Evolutionary conservation across 1,140 invertebrate species (phyloP), one percentile per base, ranked within the genome.

Genomic region (Drosophila mojavensis): DNA sequence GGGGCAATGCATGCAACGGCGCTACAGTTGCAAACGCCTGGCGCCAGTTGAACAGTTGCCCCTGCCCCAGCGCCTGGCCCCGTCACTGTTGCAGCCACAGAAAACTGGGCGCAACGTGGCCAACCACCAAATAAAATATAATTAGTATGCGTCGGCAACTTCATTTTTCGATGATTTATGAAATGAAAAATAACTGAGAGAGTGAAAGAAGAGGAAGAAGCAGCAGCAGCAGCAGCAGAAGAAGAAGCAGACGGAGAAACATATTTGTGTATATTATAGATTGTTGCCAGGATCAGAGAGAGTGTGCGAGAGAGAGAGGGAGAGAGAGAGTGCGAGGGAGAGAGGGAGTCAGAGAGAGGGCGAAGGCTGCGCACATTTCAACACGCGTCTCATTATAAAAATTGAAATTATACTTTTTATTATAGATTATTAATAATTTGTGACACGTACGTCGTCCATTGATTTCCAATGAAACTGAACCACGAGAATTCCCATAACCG

Each of bases 121-220:
- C 79, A 82, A 82, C 75, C 75, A 85, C 70, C 60, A 66, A 78
- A 41, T 11, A 70, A 54, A 56, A 33, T 50, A 65, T 88, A 88
- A 88, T 88, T 88, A 88, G 83, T 88, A 88, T 88, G 84, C 83
- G 78, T 45, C 80, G 84, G 83, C 80, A 83, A 89, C 84, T 83
- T 88, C 80, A 88, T 88, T 88, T 86, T 88, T 88, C 69, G 84
- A 88, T 88, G 83, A 88, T 88, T 88, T 88, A 88, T 88, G 82
- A 83, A 89, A 83, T 75, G 77, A 80, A 89, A 77, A 88, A 82
- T 39, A 39, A 39, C 36, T 39, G 36, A 39, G 36, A 39, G 36
- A 39, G 36, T 4, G 36, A 39, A 39, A 11, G 11, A 36, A 36
- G 33, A 36, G 6, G 33, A 36, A 3, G 33, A 39, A 39, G 36